Base-by-base conservation (phyloP, 2,888 invertebrate genomes). In the Harmothoe impar region DNA sequence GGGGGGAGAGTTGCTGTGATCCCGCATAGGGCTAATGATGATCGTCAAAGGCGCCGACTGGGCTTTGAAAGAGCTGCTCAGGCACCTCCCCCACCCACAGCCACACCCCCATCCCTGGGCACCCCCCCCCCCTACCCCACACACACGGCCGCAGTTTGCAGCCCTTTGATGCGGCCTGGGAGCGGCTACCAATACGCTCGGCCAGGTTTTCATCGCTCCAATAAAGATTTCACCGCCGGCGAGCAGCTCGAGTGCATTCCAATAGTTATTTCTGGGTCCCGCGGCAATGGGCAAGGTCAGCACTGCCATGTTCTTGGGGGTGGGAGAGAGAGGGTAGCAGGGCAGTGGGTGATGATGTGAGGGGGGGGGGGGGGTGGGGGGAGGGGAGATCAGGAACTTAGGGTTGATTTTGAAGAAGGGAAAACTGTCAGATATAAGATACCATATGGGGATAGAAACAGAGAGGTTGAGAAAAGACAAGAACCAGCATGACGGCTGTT, bases 151-250 rank as follows among this genome's bases (percentile, higher is more conserved):
- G 20, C 62, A 20, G 62, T 62, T 62, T 62, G 62, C 62, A n/a
- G 62, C 84, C 51, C 84, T 84, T 84, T 84, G 84, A 84, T 17
- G 84, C 72, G 25, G 72, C 62, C 62, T 43, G 62, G 62, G 62
- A 62, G n/a, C 23, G 23, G 62, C 43, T 20, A 84, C 43, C 84
- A 84, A 17, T 84, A 51, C 43, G 84, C 23, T 43, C 84, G 25
- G 84, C 43, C 51, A 51, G 51, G 84, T 84, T 84, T 43, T 84
- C 84, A 51, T 43, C 84, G 84, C 84, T 23, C 84, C 84, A 84
- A 84, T 84, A 84, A 84, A 84, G 84, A 43, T 84, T 43, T 84
- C 84, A 43, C 23, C 84, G 51, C 35, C n/a, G 84, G 29, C 43
- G 35, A 72, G 62, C 62, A 62, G 62, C 62, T 62, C 20, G 62